These are phyloP conservation scores for Aphelenchoides besseyi DNA, from an alignment of 1,140 invertebrate species.

Conservation along the genomic window DNA sequence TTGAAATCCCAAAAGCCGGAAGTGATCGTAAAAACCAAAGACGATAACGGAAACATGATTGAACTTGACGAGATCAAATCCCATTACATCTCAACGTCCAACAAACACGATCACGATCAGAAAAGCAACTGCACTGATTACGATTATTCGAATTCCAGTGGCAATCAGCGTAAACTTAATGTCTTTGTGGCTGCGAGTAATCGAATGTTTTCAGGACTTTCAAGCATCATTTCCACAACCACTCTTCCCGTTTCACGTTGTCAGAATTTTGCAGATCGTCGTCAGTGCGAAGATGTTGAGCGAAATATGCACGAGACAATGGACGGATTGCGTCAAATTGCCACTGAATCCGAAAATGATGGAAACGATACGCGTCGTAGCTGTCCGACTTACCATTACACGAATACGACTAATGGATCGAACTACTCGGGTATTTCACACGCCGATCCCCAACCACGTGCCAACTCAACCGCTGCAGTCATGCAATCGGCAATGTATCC, in stretches of 20 bases:
- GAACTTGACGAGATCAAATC: background rate
- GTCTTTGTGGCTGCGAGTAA: no score
- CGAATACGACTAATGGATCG: background rate
- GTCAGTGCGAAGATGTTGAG: background rate
- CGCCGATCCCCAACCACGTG: no score
- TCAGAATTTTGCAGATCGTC: background rate
- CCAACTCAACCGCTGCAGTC: background rate
- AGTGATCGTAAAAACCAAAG: background rate
- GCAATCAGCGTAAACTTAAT: no score
- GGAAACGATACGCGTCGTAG: background rate
- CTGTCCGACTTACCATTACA: background rate
- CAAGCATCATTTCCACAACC: background rate
- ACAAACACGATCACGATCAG: no score
- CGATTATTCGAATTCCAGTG: no score
- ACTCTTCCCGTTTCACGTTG: background rate
- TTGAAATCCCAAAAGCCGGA: background rate
- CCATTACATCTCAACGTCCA: no score
- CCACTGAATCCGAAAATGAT: background rate
- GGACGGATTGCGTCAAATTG: background rate
- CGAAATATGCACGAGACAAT: background rate
- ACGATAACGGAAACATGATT: background rate
- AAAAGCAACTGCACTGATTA: no score
- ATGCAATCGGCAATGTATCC: background rate
- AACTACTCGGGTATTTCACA: background rate
- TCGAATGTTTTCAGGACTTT: no score